phyloP scores from a whole-genome alignment of 2,797 vertebrate genomes.

The Valencia hispanica region DNA sequence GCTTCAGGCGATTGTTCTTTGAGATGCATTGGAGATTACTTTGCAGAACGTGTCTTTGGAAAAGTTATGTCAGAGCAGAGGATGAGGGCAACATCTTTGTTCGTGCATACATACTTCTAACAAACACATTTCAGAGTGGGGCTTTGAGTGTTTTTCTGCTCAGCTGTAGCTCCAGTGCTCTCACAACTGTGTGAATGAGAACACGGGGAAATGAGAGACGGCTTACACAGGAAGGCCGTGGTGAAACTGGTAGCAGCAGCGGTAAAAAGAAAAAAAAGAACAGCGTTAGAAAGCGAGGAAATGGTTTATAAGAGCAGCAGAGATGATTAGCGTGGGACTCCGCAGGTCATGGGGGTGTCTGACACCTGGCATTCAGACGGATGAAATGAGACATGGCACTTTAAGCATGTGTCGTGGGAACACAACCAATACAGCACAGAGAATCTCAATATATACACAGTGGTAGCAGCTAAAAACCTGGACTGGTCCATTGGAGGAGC shows the following conservation, averaged over 20 bases:
- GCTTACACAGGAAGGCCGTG: conserved; percentile 35
- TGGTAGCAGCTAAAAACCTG: no score
- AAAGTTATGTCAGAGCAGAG: not conserved
- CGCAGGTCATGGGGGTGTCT: conserved; percentile 42
- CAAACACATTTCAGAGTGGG: not conserved
- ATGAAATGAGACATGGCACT: conserved; percentile 36
- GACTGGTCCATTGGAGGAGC: no score
- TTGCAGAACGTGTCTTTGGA: not conserved
- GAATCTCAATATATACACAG: not conserved
- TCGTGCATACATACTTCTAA: not conserved
- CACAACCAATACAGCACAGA: not conserved
- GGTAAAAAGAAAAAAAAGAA: not conserved
- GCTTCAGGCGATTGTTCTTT: not conserved
- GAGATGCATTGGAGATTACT: not conserved
- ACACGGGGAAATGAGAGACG: conserved; percentile 20
- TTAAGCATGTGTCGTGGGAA: conserved; percentile 37
- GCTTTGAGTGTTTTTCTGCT: conserved; percentile 10
- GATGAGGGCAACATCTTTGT: not conserved
- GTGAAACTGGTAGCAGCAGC: conserved; percentile 13
- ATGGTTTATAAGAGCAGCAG: conserved; percentile 41
- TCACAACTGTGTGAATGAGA: conserved; percentile 15
- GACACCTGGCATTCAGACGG: conserved; percentile 31
- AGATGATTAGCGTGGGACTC: conserved; percentile 31
- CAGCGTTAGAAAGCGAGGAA: conserved; percentile 20
- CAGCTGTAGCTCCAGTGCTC: conserved; percentile 10